Evolutionary conservation across 1,140 invertebrate species (phyloP), one percentile per base, ranked within the genome.

Genomic region (Procambarus virginalis): DNA sequence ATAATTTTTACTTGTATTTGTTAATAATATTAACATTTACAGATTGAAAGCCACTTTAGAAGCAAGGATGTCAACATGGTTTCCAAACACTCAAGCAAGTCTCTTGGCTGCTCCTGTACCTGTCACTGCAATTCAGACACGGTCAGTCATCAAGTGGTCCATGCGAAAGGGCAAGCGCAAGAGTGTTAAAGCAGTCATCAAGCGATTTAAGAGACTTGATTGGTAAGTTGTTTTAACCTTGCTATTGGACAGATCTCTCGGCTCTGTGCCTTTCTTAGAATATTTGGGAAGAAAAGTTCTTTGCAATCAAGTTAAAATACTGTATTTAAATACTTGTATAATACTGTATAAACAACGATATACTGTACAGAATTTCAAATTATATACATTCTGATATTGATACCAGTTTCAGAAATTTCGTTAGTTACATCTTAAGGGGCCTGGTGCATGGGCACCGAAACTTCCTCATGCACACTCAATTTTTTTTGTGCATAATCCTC

Each of bases 101-200:
- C 68, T 34, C 68, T 73, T 73, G 10, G 68, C 68, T 46, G n/a
- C 51, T 60, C 48, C 55, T 46, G 46, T n/a, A 34, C 68, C 51
- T 4, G 6, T 49, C 34, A 51, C 22, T 12, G 10, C 84, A 45
- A 9, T 10, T 51, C 86, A 80, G 10, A 82, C 78, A 6, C 86
- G 86, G 12, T 75, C 79, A 34, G 78, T 88, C 1, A 34, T 45
- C 20, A 80, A 81, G 70, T 88, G 86, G 86, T 82, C 86, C 10
- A 14, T 81, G 64, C 76, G 51, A 60, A 88, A 88, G 51, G 86
- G 86, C 78, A 88, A 88, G 64, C 49, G 86, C 46, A 88, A 88
- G 78, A 75, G 46, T 55, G 86, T 88, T 34, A 80, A 82, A 20
- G n/a, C 64, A 49, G 86, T 88, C 48, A 5, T 88, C 48, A 75